These are phyloP conservation scores for Lophura nycthemera DNA, from an alignment of 2,113 vertebrate species.

Conservation along the genomic window DNA sequence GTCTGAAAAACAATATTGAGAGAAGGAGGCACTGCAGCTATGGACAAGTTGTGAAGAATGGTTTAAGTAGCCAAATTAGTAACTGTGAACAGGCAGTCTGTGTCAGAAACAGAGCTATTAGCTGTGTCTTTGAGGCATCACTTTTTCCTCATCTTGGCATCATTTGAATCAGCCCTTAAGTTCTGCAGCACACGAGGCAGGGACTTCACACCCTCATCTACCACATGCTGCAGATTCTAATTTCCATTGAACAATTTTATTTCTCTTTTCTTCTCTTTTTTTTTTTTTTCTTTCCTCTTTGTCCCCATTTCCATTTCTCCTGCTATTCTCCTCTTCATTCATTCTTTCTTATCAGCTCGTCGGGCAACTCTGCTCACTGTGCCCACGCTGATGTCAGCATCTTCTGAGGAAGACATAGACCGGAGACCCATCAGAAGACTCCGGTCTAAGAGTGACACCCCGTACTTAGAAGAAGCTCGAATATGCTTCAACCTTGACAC, in stretches of 20 bases:
- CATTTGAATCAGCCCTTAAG: not conserved
- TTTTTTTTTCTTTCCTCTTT: not conserved
- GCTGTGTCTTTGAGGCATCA: not conserved
- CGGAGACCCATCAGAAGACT: conserved; percentile 69
- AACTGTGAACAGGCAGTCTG: not conserved
- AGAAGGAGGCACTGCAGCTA: not conserved
- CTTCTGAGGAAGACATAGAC: conserved; percentile 70
- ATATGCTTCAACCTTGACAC: conserved; percentile 73
- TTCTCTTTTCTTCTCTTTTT: not conserved
- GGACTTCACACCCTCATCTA: not conserved
- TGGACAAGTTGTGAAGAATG: not conserved
- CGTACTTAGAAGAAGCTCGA: conserved; percentile 69
- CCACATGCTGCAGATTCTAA: not conserved
- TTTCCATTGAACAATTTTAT: not conserved
- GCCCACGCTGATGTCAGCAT: conserved; percentile 64
- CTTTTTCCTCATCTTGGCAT: not conserved
- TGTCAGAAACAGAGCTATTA: not conserved
- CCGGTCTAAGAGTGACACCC: conserved; percentile 70
- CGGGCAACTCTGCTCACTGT: conserved; percentile 67
- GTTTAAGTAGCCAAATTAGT: not conserved
- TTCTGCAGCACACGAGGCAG: not conserved
- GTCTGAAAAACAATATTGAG: not conserved
- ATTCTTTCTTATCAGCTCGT: conserved; percentile 41
- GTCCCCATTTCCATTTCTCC: not conserved
- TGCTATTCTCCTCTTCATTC: not conserved